Percentiles rank a stretch among this genome's conserved stretches.
Conservation (phyloP, 2,797 vertebrate genomes). For the Eurystomus glaucurus region DNA sequence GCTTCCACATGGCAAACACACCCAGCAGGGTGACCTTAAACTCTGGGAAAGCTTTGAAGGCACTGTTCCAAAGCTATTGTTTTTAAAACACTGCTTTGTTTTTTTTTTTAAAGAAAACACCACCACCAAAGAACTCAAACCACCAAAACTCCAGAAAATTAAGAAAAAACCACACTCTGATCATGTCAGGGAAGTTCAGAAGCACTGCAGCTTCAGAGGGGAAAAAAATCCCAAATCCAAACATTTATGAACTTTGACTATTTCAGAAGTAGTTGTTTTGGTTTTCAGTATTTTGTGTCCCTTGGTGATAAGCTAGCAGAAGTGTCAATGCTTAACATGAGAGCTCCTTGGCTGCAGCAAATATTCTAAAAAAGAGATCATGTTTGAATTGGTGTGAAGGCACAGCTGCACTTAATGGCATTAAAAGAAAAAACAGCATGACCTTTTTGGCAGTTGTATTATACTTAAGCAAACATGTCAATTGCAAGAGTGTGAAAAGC, state of each 20-base stretch:
- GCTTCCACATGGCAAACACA: neutral
- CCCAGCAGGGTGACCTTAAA: neutral
- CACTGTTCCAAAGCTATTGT: neutral
- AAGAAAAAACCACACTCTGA: rapidly evolving
- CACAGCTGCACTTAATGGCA: neutral
- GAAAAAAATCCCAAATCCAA: rapidly evolving
- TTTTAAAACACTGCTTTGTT: neutral
- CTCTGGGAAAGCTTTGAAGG: neutral
- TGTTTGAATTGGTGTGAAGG: neutral
- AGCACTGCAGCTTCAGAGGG: neutral
- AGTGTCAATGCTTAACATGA: neutral
- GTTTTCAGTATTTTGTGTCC: neutral
- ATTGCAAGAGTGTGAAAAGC: neutral
- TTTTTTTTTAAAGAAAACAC: neutral
- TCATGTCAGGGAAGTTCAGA: neutral
- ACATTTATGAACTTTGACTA: neutral
- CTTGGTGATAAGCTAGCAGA: neutral
- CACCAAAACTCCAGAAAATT: neutral
- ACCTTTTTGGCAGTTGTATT: neutral
- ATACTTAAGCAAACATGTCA: neutral
- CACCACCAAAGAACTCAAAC: too few relatives aligned
- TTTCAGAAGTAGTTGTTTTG: neutral
- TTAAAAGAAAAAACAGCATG: neutral
- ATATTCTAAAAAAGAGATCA: neutral
- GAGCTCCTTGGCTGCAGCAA: neutral